Evolutionary conservation across 2,888 invertebrate species (phyloP), one percentile per base, ranked within the genome.

Genomic region (Lithophane socia): DNA sequence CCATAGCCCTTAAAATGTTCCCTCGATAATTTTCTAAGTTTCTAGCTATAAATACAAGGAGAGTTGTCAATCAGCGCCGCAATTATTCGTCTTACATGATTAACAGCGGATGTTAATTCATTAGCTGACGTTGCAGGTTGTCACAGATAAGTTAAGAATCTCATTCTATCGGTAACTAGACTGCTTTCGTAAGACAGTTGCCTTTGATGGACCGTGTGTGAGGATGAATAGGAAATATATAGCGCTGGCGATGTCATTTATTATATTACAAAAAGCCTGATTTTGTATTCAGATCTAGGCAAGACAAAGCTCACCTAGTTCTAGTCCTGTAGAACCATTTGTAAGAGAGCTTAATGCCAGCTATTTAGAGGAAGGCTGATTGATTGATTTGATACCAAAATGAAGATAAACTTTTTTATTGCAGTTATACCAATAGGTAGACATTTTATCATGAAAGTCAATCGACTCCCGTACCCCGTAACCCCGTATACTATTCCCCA

Each of bases 51-150:
- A 72, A 65, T 69, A 58, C 44, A 16, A 52, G 47, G 79, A 81
- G 71, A 82, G 69, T 85, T 83, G 88, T 87, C 87, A 80, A 86
- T 86, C 88, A 82, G 70, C 69, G 49, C 21, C 37, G 76, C 79
- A 87, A 85, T 87, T 85, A 87, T 85, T 79, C 74, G 70, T 79
- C 66, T 82, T 70, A 86, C 73, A 84, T 86, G 84, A 88, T 88
- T 84, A 87, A 72, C 79, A 70, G 78, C 85, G 85, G 88, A 87
- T 81, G 85, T 82, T 84, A 80, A 88, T 87, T 86, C 86, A 88
- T 86, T 86, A 86, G 67, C 58, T 54, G 75, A 77, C 71, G 63
- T 47, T 60, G 37, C 60, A 3, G 75, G 56, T 76, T 83, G 85
- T 86, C 87, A 76, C 71, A 76, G 85, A 84, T 84, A 82, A 86